phyloP scores from a whole-genome alignment of 2,888 invertebrate species.

The Epistrophe grossulariae region DNA sequence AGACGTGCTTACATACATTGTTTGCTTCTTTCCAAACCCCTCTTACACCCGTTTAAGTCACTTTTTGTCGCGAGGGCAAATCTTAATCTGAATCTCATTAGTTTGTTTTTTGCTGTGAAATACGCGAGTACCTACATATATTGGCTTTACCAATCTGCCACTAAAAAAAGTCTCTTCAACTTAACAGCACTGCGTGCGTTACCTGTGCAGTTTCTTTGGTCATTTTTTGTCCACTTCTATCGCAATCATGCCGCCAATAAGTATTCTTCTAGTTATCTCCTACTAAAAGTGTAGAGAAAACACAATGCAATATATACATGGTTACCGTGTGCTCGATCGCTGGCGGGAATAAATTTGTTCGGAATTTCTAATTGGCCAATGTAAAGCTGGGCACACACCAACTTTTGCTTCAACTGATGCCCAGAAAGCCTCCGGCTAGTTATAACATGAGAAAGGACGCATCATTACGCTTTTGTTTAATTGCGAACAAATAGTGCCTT shows the following conservation, averaged over 20 bases:
- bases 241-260: slow-evolving; percentile 55
- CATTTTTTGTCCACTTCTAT: slow-evolving; percentile 54
- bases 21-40: not conserved
- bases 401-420: not conserved
- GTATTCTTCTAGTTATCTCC: slow-evolving; percentile 25
- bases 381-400: slow-evolving; percentile 55
- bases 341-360: slow-evolving; percentile 73
- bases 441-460: slow-evolving; percentile 57
- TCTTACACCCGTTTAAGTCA: not conserved
- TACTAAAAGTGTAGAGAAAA: slow-evolving; percentile 11
- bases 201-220: slow-evolving; percentile 52
- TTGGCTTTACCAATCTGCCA: slow-evolving; percentile 31
- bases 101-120: slow-evolving; percentile 52
- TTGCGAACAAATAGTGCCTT: slow-evolving; percentile 73
- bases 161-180: too few relatives aligned
- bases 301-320: slow-evolving; percentile 29
- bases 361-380: slow-evolving; percentile 75
- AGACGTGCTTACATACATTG: not conserved
- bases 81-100: slow-evolving; percentile 75
- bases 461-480: slow-evolving; percentile 76
- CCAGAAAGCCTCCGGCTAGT: slow-evolving; percentile 11
- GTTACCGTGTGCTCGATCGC: slow-evolving; percentile 28
- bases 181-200: slow-evolving; percentile 44
- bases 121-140: not conserved
- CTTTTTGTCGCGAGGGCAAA: slow-evolving; percentile 42